Evolutionary conservation across 2,113 vertebrate genomes (phyloP).

Genomic region (Nicator chloris): DNA sequence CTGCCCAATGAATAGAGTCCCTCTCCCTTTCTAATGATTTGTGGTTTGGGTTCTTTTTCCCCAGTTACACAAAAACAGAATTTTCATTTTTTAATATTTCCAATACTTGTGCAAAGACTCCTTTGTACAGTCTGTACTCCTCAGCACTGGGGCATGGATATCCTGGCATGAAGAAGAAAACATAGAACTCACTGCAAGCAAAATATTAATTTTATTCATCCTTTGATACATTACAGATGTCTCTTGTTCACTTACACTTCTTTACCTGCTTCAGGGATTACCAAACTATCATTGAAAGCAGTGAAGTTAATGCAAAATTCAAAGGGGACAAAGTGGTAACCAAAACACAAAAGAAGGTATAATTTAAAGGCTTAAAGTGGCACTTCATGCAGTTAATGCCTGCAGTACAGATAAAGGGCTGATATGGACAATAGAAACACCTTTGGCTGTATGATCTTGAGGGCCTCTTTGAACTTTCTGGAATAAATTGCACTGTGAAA

Average conservation of each 20-base stretch:
- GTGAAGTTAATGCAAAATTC: background rate
- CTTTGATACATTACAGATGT: background rate
- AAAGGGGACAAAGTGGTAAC: rapidly evolving
- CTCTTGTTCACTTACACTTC: background rate
- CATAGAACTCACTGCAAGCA: rapidly evolving
- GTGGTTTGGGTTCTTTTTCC: background rate
- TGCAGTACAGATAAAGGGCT: background rate
- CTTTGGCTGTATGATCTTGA: background rate
- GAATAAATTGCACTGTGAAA: background rate
- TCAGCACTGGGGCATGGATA: background rate
- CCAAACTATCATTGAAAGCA: rapidly evolving
- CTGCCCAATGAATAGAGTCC: background rate
- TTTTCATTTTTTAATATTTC: background rate
- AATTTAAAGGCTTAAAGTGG: background rate
- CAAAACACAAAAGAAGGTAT: background rate
- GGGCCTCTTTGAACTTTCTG: background rate
- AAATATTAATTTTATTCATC: background rate
- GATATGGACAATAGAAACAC: rapidly evolving
- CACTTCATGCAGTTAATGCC: background rate
- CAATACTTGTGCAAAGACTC: background rate
- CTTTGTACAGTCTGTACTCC: background rate
- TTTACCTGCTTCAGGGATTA: background rate
- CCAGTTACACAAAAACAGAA: background rate
- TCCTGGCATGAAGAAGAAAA: background rate
- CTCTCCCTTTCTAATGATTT: background rate